phyloP scores from a whole-genome alignment of 2,113 vertebrate species.

The Emydura subglobosa region DNA sequence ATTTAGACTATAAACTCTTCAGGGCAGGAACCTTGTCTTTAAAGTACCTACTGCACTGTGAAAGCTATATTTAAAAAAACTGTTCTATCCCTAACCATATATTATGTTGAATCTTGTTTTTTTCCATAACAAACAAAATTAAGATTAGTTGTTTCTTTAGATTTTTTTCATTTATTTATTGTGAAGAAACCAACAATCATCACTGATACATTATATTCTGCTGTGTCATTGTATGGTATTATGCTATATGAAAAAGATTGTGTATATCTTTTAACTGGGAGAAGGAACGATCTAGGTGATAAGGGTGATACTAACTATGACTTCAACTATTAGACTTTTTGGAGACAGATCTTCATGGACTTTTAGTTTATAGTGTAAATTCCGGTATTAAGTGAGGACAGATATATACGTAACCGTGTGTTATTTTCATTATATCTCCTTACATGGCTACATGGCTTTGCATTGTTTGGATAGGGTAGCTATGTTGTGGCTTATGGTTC shows the following conservation, averaged over 20 bases:
- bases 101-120: neutral
- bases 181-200: neutral
- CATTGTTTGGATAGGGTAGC: neutral
- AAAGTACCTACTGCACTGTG: neutral
- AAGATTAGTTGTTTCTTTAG: neutral
- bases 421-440: neutral
- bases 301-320: neutral
- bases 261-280: neutral
- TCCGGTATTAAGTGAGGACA: neutral
- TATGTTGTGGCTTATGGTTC: neutral
- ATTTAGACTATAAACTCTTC: neutral
- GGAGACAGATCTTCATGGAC: neutral
- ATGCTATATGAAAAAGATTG: neutral
- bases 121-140: no score
- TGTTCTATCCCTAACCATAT: neutral
- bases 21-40: neutral
- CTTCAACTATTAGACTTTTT: neutral
- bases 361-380: neutral
- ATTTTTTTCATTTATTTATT: neutral
- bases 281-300: neutral
- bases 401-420: neutral
- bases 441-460: neutral
- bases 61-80: neutral
- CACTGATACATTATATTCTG: no score
- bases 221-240: neutral